phyloP scores from a whole-genome alignment of 1,140 invertebrate genomes.

The Cephus cinctus region DNA sequence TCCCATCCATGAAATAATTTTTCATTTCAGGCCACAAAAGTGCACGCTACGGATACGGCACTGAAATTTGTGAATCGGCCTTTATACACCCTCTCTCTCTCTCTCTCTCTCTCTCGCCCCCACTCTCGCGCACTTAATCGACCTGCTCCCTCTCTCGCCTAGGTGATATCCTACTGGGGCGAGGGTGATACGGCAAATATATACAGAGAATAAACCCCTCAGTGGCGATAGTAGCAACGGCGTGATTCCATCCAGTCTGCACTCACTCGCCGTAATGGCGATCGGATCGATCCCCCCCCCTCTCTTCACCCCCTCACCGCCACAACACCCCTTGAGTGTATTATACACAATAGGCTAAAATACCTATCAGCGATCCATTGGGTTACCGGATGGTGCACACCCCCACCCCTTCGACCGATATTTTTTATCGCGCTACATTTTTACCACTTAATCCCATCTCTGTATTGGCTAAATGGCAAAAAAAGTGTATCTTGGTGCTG shows the following conservation, averaged over 20 bases:
- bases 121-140: constrained; percentile 18
- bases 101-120: too few relatives aligned
- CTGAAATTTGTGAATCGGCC: too few relatives aligned
- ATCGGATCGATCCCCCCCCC: constrained; percentile 46
- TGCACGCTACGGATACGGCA: too few relatives aligned
- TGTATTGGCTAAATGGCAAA: background rate
- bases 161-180: constrained; percentile 33
- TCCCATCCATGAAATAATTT: too few relatives aligned
- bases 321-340: constrained; percentile 11
- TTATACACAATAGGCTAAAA: constrained; percentile 37
- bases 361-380: constrained; percentile 36
- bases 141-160: constrained; percentile 28
- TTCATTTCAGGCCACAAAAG: too few relatives aligned
- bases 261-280: constrained; percentile 49
- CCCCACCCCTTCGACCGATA: constrained; percentile 1
- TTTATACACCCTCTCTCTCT: too few relatives aligned
- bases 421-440: background rate
- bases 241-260: constrained; percentile 51
- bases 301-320: constrained; percentile 10
- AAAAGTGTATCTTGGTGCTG: too few relatives aligned
- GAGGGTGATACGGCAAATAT: constrained; percentile 48
- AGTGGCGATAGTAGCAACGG: too few relatives aligned
- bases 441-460: constrained; percentile 14
- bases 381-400: constrained; percentile 8
- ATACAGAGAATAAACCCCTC: constrained; percentile 49